These are phyloP conservation scores for Bergia sp. DNA, from an alignment of 92 coral and sea anemone species.

Conservation along the genomic window DNA sequence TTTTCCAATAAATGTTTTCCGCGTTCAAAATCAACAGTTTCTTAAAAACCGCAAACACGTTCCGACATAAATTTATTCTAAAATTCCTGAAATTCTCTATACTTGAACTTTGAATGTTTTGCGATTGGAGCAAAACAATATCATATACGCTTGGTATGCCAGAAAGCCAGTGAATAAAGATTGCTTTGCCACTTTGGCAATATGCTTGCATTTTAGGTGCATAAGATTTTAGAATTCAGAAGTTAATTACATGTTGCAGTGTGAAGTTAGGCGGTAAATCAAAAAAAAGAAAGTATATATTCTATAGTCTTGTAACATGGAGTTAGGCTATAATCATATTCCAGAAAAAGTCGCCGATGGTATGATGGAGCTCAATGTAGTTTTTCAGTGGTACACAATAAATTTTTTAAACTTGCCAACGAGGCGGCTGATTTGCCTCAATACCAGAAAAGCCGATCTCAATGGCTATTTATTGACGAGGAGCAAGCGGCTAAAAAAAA, in stretches of 20 bases:
- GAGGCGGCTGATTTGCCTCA: background rate
- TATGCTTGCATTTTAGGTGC: background rate
- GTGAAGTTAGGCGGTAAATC: too few relatives aligned
- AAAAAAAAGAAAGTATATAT: too few relatives aligned
- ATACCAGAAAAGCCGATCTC: background rate
- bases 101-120: background rate
- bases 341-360: too few relatives aligned
- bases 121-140: background rate
- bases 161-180: background rate
- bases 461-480: background rate
- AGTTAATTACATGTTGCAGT: too few relatives aligned
- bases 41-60: background rate
- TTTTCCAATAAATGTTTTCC: background rate
- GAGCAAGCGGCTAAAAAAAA: background rate
- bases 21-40: constrained; percentile 13
- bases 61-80: background rate
- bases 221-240: too few relatives aligned
- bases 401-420: background rate
- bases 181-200: background rate
- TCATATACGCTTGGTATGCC: background rate
- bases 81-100: background rate
- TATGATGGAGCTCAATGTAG: too few relatives aligned
- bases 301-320: too few relatives aligned
- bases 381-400: too few relatives aligned
- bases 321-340: too few relatives aligned